These are phyloP conservation scores for Acholoe squamosa DNA, from an alignment of 2,888 invertebrate species.

Conservation along the genomic window DNA sequence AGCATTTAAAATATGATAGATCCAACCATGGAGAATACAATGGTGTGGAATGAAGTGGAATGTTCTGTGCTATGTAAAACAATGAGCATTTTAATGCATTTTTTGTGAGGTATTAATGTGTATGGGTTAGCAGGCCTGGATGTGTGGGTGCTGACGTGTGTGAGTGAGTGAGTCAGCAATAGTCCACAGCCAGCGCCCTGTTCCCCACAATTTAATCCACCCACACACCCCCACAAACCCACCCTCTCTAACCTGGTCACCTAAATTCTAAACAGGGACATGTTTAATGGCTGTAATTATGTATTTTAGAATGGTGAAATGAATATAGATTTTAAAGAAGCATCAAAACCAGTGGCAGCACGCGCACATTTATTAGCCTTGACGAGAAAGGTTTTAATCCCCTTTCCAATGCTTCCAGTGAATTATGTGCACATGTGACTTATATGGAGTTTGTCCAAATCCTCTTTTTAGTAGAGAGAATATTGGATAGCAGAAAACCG, in stretches of 20 bases:
- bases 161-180: constrained; percentile 25
- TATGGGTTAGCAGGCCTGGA: neutral
- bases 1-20: neutral
- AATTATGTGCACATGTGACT: no score
- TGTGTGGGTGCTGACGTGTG: neutral
- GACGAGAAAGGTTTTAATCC: no score
- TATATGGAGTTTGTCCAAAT: no score
- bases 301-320: no score
- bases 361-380: no score
- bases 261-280: neutral
- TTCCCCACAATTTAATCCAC: neutral
- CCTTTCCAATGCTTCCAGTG: no score
- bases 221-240: constrained; percentile 3
- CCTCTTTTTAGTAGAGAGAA: no score
- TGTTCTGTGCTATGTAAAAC: neutral
- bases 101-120: neutral
- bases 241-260: neutral
- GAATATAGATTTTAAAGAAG: no score
- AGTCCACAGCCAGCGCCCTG: neutral
- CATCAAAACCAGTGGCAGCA: no score
- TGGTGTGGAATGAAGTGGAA: neutral
- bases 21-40: neutral
- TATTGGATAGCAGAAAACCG: no score
- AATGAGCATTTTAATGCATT: neutral
- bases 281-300: no score